Conservation (phyloP, 2,888 invertebrate genomes). For the Timema podura region DNA sequence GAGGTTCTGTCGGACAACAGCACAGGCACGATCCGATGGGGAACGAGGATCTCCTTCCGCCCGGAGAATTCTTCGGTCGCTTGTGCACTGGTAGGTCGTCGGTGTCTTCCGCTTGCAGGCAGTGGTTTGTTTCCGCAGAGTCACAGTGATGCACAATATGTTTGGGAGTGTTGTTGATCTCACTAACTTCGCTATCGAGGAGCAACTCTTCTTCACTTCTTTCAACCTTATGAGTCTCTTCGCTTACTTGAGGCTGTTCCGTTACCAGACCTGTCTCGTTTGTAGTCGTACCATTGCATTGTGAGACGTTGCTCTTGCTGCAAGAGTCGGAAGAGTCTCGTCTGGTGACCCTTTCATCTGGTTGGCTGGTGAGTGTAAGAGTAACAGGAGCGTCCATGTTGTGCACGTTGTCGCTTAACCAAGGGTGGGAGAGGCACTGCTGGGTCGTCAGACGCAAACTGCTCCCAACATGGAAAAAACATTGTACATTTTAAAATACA, state of each 20-base stretch:
- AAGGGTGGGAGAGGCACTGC: conserved; percentile 85
- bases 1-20: conserved; percentile 35
- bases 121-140: background rate
- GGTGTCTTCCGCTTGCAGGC: conserved; percentile 14
- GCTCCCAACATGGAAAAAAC: conserved; percentile 33
- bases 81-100: conserved; percentile 28
- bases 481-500: background rate
- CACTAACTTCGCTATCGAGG: background rate
- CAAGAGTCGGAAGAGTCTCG: too few relatives aligned
- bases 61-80: conserved; percentile 28
- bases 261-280: background rate
- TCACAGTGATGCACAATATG: background rate
- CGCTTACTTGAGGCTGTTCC: background rate
- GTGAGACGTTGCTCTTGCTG: background rate
- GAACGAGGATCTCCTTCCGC: conserved; percentile 19
- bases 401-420: conserved; percentile 56
- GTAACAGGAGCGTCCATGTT: background rate
- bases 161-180: background rate
- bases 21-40: conserved; percentile 42
- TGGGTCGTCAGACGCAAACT: conserved; percentile 85
- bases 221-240: background rate
- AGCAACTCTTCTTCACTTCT: background rate
- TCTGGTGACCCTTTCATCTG: too few relatives aligned
- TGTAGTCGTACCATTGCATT: conserved; percentile 4
- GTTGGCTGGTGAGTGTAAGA: background rate